These are phyloP conservation scores for Napeogenes inachia DNA, from an alignment of 2,888 invertebrate species.

Conservation along the genomic window DNA sequence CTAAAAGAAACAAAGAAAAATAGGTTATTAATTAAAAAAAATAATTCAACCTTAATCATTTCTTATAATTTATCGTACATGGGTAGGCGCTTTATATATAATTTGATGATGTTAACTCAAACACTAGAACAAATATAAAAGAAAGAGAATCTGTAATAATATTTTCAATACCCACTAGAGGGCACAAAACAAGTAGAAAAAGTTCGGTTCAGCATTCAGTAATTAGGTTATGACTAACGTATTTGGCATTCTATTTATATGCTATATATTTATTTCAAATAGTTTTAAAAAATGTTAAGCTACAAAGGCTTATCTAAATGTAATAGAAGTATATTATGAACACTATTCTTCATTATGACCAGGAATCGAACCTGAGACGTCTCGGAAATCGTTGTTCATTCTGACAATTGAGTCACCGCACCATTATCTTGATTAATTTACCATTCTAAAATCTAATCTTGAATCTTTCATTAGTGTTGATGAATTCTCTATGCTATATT, in stretches of 20 bases:
- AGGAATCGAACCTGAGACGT: too few species aligned
- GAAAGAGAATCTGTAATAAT: conserved; percentile 21
- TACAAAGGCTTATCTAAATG: too few species aligned
- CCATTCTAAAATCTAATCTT: too few species aligned
- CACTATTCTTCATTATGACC: too few species aligned
- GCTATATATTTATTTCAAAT: conserved; percentile 7
- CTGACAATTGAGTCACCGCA: too few species aligned
- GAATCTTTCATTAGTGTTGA: too few species aligned
- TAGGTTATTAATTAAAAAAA: neutral
- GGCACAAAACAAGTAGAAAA: conserved; percentile 19
- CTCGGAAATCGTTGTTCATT: too few species aligned
- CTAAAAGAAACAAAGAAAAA: too few species aligned
- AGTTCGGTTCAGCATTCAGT: conserved; percentile 16
- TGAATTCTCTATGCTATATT: too few species aligned
- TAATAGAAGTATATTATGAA: too few species aligned
- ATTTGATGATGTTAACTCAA: neutral
- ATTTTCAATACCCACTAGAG: conserved; percentile 23
- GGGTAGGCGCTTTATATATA: neutral
- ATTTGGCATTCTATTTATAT: conserved; percentile 25
- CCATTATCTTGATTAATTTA: too few species aligned
- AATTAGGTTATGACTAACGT: conserved; percentile 20
- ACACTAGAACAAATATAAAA: conserved; percentile 19
- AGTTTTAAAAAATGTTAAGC: neutral
- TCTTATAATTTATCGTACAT: neutral
- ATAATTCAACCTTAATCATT: neutral